A percentile compares a stretch with the other conserved stretches of the same genome.
Conservation (phyloP, 2,797 vertebrate species). For the Sebastes paucispinis region DNA sequence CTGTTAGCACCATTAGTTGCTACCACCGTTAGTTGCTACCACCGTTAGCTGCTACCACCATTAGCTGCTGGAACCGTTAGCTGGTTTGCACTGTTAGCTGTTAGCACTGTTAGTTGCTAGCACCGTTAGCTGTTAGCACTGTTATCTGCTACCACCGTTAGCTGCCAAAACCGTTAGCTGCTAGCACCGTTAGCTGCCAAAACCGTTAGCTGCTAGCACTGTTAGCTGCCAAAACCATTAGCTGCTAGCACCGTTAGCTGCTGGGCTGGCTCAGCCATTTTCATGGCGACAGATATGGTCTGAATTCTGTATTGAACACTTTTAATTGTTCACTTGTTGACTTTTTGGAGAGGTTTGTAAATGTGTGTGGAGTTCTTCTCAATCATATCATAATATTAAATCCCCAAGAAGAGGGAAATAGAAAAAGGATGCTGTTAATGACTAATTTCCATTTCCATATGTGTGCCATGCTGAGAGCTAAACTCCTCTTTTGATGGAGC, state of each 20-base stretch:
- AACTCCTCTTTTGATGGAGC: conserved; percentile 34
- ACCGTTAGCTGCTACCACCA: too few relatives aligned
- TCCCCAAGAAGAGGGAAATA: background rate
- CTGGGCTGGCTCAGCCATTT: background rate
- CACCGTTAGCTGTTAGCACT: accelerated
- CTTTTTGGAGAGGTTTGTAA: background rate
- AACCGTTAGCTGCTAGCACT: too few relatives aligned
- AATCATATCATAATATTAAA: background rate
- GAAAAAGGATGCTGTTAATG: background rate
- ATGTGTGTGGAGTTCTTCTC: background rate
- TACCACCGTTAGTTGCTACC: too few relatives aligned
- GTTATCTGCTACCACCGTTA: too few relatives aligned
- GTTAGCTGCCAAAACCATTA: background rate
- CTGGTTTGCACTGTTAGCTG: too few relatives aligned
- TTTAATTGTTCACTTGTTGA: background rate
- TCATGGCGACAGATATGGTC: too few relatives aligned
- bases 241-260: background rate
- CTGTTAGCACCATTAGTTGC: too few relatives aligned
- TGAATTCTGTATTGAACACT: background rate
- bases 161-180: accelerated
- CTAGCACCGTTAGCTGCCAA: too few relatives aligned
- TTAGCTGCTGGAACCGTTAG: too few relatives aligned
- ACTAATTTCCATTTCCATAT: conserved; percentile 18
- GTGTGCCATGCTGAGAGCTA: conserved; percentile 5
- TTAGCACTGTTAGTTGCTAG: too few relatives aligned